These are phyloP conservation scores for Tipula helvola DNA, from an alignment of 2,888 invertebrate species.

Conservation along the genomic window DNA sequence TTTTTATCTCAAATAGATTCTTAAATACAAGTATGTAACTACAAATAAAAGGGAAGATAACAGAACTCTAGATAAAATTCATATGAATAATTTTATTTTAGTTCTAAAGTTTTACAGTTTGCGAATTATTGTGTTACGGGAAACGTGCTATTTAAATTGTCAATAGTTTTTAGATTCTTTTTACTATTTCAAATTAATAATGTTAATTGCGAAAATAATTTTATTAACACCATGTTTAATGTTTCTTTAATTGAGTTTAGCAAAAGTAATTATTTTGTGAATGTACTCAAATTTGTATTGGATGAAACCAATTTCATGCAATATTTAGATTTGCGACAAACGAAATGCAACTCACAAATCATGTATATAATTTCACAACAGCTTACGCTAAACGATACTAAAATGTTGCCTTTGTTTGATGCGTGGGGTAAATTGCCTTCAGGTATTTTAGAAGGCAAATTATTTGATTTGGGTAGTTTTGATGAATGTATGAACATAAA, in stretches of 20 bases:
- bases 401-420: constrained; percentile 28
- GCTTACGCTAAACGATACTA: neutral
- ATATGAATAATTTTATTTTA: neutral
- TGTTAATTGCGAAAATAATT: neutral
- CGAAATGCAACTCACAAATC: neutral
- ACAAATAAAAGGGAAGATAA: neutral
- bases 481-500: constrained; percentile 32
- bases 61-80: neutral
- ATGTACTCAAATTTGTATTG: neutral
- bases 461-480: constrained; percentile 34
- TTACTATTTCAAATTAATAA: neutral
- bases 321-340: neutral
- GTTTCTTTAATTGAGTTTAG: neutral
- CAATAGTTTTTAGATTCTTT: neutral
- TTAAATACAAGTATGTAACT: neutral
- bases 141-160: neutral
- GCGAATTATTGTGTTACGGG: neutral
- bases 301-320: neutral
- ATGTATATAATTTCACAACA: neutral
- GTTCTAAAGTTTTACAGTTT: neutral
- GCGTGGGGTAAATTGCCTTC: constrained; percentile 36
- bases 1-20: neutral
- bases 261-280: neutral
- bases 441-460: constrained; percentile 34
- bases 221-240: neutral